Conservation (phyloP, 2,888 invertebrate genomes). For the Xiphydria camelus region DNA sequence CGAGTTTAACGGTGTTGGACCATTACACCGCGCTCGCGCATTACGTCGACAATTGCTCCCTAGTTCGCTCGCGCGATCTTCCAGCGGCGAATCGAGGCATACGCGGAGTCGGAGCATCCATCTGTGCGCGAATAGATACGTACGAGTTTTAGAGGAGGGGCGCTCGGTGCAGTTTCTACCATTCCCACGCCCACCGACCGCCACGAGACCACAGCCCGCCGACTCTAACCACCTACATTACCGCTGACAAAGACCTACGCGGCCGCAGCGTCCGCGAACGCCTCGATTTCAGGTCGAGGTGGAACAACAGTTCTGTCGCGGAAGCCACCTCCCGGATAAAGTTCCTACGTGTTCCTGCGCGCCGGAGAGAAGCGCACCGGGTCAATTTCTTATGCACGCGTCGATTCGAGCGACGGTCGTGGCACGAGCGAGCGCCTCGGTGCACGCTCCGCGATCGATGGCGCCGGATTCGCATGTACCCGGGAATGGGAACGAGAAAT, state of each 20-base stretch:
- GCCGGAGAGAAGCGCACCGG: no score
- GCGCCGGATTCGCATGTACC: no score
- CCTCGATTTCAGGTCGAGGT: no score
- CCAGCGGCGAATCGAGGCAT: constrained; percentile 8
- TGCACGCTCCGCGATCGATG: no score
- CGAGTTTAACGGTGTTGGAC: no score
- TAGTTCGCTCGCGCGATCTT: constrained; percentile 5
- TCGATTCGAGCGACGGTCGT: no score
- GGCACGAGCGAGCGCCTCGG: no score
- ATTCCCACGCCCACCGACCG: constrained; percentile 40
- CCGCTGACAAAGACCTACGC: constrained; percentile 10
- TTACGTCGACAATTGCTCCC: constrained; percentile 2
- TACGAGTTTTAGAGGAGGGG: constrained; percentile 10
- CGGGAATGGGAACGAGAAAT: no score
- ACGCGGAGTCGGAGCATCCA: constrained; percentile 11
- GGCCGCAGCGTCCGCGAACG: background rate
- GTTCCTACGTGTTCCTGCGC: no score
- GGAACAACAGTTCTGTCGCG: no score
- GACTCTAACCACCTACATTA: constrained; percentile 36
- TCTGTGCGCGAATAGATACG: constrained; percentile 9
- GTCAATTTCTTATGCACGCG: no score
- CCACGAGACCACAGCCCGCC: constrained; percentile 23
- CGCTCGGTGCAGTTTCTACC: constrained; percentile 29
- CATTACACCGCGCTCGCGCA: background rate
- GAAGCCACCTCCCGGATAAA: background rate